Conservation (phyloP, 2,113 vertebrate genomes). For the Zosterops hypoxanthus region DNA sequence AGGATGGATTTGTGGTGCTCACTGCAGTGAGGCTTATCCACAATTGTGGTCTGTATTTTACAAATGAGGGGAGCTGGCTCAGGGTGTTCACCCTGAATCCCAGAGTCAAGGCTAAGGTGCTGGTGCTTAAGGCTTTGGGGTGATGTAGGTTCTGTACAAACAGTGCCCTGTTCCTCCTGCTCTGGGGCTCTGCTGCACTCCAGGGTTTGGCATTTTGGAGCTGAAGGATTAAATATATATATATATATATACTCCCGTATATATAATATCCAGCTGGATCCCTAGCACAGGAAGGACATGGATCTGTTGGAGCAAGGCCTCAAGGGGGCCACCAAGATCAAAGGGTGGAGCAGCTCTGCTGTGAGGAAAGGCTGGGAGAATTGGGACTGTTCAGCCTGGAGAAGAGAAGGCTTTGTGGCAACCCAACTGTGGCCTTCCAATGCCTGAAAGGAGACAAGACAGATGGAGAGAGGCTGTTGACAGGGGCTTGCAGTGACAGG, state of each 20-base stretch:
- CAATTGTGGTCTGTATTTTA: accelerated
- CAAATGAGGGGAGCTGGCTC: neutral
- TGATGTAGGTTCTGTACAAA: neutral
- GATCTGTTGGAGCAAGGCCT: neutral
- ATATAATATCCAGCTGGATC: neutral
- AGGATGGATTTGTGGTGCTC: accelerated
- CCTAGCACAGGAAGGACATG: neutral
- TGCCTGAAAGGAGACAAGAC: neutral
- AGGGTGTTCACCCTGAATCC: neutral
- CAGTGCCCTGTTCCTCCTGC: neutral
- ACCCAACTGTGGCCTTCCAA: neutral
- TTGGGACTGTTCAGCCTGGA: neutral
- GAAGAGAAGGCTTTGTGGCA: neutral
- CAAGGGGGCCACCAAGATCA: neutral
- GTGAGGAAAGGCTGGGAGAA: neutral
- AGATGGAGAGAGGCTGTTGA: neutral
- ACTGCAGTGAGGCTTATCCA: neutral
- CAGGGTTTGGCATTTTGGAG: neutral
- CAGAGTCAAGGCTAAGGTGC: too few relatives aligned
- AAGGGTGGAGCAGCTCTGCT: neutral
- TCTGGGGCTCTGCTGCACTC: neutral
- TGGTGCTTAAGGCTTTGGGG: accelerated
- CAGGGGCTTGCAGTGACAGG: neutral
- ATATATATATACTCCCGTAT: too few relatives aligned
- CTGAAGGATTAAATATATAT: neutral